Percentiles rank a stretch among this genome's conserved stretches.
These are phyloP conservation scores for Amaurobius ferox DNA, from an alignment of 2,888 invertebrate species.

Conservation along the genomic window DNA sequence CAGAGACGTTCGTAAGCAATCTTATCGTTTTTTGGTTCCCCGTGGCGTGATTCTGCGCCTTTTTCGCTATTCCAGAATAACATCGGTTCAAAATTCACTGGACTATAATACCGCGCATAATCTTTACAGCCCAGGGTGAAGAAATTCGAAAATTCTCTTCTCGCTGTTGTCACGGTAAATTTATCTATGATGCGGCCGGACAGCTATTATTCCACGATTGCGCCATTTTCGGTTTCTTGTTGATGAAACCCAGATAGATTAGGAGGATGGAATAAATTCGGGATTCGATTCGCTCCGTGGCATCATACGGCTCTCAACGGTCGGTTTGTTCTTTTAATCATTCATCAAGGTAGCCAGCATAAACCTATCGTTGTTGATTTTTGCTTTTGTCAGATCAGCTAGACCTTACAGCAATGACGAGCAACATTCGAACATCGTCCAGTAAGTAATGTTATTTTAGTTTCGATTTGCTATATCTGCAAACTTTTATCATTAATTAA, in stretches of 20 bases:
- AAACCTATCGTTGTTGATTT: not conserved
- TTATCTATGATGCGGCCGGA: not conserved
- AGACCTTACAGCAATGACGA: not conserved
- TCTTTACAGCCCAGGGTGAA: not conserved
- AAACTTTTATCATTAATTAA: too few species aligned
- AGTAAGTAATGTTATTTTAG: too few species aligned
- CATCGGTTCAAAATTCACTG: not conserved
- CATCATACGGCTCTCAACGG: not conserved
- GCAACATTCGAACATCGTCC: too few species aligned
- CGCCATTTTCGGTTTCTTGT: not conserved
- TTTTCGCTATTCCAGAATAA: not conserved
- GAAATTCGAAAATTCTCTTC: not conserved
- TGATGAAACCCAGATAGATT: constrained; percentile 1
- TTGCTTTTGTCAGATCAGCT: not conserved
- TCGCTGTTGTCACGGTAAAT: not conserved
- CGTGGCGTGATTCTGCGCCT: not conserved
- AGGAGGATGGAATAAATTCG: not conserved
- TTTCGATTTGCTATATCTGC: too few species aligned
- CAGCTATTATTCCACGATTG: not conserved
- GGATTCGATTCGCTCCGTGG: constrained; percentile 1
- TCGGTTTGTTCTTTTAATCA: not conserved
- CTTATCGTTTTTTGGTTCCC: not conserved
- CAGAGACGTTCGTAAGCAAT: not conserved
- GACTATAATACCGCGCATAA: not conserved
- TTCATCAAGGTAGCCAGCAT: not conserved